Conservation (phyloP, 92 coral and sea anemone species). For the Pocillopora meandrina region DNA sequence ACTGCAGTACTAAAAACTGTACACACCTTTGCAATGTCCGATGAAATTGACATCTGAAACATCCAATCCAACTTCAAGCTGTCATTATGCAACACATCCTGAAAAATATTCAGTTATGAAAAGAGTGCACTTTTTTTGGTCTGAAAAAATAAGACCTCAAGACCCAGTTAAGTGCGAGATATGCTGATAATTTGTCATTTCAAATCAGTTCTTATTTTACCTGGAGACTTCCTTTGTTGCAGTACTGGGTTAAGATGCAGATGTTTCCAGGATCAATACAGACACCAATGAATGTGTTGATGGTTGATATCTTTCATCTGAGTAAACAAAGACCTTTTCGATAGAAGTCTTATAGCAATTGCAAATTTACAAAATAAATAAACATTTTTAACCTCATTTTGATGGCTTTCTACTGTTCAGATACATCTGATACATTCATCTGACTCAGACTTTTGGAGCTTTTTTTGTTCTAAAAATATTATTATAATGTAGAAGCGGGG, state of each 20-base stretch:
- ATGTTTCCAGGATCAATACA: constrained; percentile 85
- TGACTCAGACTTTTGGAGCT: no score
- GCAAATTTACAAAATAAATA: no score
- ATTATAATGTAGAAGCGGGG: no score
- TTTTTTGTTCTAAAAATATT: no score
- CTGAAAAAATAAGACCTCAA: no score
- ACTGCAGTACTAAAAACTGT: not conserved
- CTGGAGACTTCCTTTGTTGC: constrained; percentile 95
- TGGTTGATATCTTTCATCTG: constrained; percentile 85
- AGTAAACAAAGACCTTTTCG: not conserved
- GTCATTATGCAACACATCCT: constrained; percentile 79
- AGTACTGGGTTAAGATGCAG: constrained; percentile 73
- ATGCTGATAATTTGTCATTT: not conserved
- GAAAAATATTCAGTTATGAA: not conserved
- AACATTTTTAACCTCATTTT: no score
- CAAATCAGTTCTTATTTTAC: constrained; percentile 24
- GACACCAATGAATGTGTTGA: constrained; percentile 87
- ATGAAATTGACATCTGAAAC: constrained; percentile 83
- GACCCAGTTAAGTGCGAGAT: not conserved
- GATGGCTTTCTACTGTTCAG: no score
- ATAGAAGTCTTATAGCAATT: no score
- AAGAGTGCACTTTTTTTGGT: not conserved
- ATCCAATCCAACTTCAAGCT: constrained; percentile 85
- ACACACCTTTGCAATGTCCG: constrained; percentile 83
- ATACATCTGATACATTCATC: no score